Evolutionary conservation across 1,140 invertebrate species (phyloP), one percentile per base, ranked within the genome.

Genomic region (Euura saliciscinereae): DNA sequence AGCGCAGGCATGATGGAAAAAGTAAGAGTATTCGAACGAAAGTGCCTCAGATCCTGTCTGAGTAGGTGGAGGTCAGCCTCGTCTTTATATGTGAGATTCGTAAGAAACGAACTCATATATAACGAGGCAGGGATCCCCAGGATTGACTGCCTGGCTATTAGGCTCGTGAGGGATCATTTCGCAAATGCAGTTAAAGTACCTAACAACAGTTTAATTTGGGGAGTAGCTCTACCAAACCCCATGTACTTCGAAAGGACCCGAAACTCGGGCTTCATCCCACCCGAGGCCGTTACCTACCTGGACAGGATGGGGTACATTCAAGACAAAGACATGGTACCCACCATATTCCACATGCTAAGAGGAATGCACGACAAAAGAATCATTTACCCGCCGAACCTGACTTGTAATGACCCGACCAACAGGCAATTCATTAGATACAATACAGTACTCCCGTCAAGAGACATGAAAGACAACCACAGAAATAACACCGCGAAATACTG

Each of bases 101-200:
- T 73, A 5, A 74, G 69, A 44, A 28, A 28, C 28, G 28, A 28
- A 28, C 28, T 28, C 28, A 28, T 28, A 28, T 28, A 28, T 28
- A 75, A 74, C 45, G 7, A 64, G 43, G 72, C 73, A 6, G 71
- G 59, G 0, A 70, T 77, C 5, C 3, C 66, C 3, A 70, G 73
- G 74, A 76, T 77, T 28, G 74, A 78, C 44, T 46, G n/a, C 3
- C 69, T 71, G 11, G 59, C 75, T 45, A 10, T 78, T 3, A 74
- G 71, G 45, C 45, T 78, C 6, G 76, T 66, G 2, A 43, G 71
- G 8, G 72, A 77, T 42, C 74, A 78, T n/a, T 75, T 45, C 13
- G 65, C 65, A 2, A 51, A 71, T 11, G 43, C 67, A 8, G 6
- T 28, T 6, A 70, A 71, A 64, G 73, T 75, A 1, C 43, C 2